Evolutionary conservation across 2,888 invertebrate genomes (phyloP).

Genomic region (Cheilosia vernalis): DNA sequence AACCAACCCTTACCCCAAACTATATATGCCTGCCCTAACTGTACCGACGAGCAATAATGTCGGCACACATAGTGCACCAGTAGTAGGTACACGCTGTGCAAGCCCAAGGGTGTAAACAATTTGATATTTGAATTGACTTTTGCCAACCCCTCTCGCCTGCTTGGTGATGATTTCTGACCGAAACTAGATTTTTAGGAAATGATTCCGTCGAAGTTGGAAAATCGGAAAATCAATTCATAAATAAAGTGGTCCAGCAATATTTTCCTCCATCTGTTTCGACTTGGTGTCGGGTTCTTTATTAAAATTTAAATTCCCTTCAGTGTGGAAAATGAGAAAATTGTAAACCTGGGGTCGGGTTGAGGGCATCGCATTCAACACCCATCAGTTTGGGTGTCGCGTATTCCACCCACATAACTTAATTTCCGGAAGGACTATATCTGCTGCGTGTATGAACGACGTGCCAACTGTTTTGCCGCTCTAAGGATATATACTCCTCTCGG

Average conservation of each 20-base stretch:
- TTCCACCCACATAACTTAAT: conserved; percentile 77
- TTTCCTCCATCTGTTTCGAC: conserved; percentile 41
- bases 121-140: conserved; percentile 74
- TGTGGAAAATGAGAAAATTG: conserved; percentile 63
- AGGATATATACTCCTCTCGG: conserved; percentile 32
- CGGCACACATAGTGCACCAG: conserved; percentile 1
- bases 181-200: conserved; percentile 64
- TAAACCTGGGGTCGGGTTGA: conserved; percentile 28
- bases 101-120: conserved; percentile 71
- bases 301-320: conserved; percentile 60
- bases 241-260: conserved; percentile 33
- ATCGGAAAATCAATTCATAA: conserved; percentile 68
- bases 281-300: conserved; percentile 32
- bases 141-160: conserved; percentile 26
- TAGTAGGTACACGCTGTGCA: conserved; percentile 8
- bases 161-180: conserved; percentile 45
- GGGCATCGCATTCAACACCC: conserved; percentile 14
- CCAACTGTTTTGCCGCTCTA: conserved; percentile 57
- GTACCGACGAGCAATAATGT: conserved; percentile 53
- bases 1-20: conserved; percentile 56
- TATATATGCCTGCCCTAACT: conserved; percentile 1
- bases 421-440: conserved; percentile 76
- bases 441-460: conserved; percentile 64
- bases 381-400: conserved; percentile 41
- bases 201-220: conserved; percentile 52